Conservation (phyloP, 2,888 invertebrate genomes). For the Euzophera pinguis region DNA sequence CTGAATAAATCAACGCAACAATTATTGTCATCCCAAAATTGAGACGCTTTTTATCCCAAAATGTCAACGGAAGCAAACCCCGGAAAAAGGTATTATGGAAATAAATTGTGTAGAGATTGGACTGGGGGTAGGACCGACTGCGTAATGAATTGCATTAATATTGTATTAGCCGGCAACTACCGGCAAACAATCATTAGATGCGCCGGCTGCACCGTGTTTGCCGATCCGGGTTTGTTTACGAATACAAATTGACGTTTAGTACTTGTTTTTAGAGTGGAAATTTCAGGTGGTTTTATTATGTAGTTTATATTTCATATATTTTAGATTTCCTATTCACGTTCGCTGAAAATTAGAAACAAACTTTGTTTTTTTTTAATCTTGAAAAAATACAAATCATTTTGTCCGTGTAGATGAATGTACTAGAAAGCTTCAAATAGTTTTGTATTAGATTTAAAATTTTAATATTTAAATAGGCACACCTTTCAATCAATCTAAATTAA, state of each 20-base stretch:
- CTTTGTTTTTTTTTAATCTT: background rate
- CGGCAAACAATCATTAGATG: slow-evolving; percentile 75
- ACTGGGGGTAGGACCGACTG: slow-evolving; percentile 60
- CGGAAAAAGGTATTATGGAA: background rate
- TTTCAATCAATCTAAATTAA: too few relatives aligned
- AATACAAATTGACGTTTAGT: slow-evolving; percentile 70
- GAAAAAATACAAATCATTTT: too few relatives aligned
- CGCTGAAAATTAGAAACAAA: background rate
- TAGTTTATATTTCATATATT: background rate
- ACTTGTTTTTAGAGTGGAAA: slow-evolving; percentile 16
- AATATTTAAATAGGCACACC: too few relatives aligned
- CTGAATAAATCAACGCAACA: too few relatives aligned
- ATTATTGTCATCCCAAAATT: background rate
- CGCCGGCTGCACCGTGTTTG: slow-evolving; percentile 51
- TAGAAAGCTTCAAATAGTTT: too few relatives aligned
- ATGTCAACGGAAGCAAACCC: background rate
- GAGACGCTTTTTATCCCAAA: background rate
- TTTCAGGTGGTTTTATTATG: background rate
- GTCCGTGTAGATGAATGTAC: too few relatives aligned
- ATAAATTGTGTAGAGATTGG: slow-evolving; percentile 21
- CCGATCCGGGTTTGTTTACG: slow-evolving; percentile 68
- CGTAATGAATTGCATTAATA: slow-evolving; percentile 81
- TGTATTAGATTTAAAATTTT: too few relatives aligned
- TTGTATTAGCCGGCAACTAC: slow-evolving; percentile 76
- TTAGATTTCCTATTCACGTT: background rate